These are phyloP conservation scores for Norana najaformis DNA, from an alignment of 2,888 invertebrate species.

Conservation along the genomic window DNA sequence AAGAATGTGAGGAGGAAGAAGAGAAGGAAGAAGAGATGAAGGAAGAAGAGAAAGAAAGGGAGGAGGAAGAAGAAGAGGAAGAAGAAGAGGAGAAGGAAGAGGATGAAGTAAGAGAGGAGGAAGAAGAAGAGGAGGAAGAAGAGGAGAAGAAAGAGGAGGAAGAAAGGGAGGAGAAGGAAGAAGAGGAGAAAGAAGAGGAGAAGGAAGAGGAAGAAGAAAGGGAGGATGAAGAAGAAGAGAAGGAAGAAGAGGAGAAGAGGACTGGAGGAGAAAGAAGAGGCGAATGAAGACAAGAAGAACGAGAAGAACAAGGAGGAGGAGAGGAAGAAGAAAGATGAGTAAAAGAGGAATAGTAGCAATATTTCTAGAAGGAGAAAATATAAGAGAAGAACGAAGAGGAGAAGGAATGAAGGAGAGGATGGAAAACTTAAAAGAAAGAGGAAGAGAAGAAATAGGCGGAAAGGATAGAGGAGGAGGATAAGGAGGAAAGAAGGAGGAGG, in stretches of 20 bases:
- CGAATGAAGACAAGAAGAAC: too few relatives aligned
- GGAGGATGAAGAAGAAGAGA: not conserved
- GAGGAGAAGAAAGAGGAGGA: not conserved
- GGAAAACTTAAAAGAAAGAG: too few relatives aligned
- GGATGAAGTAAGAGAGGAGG: conserved; percentile 19
- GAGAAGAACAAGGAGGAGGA: too few relatives aligned
- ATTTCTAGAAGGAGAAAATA: too few relatives aligned
- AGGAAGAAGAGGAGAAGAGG: not conserved
- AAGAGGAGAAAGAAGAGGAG: not conserved
- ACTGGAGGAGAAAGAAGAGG: not conserved
- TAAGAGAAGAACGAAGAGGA: too few relatives aligned
- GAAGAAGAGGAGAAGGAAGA: conserved; percentile 22
- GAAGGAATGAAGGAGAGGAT: too few relatives aligned
- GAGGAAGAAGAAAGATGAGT: too few relatives aligned
- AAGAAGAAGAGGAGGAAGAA: not conserved
- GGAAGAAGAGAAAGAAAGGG: not conserved
- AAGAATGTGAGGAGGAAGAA: conserved; percentile 21
- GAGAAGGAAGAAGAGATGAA: not conserved
- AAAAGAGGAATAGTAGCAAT: too few relatives aligned
- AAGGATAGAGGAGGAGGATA: too few relatives aligned
- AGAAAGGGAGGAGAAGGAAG: not conserved
- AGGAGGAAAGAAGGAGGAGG: too few relatives aligned
- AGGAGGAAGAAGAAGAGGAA: not conserved
- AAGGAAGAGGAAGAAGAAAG: not conserved
- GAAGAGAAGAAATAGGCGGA: too few relatives aligned